A percentile compares a stretch with the other conserved stretches of the same genome.
phyloP scores from a whole-genome alignment of 2,888 invertebrate genomes.

The Drosophila prolongata region DNA sequence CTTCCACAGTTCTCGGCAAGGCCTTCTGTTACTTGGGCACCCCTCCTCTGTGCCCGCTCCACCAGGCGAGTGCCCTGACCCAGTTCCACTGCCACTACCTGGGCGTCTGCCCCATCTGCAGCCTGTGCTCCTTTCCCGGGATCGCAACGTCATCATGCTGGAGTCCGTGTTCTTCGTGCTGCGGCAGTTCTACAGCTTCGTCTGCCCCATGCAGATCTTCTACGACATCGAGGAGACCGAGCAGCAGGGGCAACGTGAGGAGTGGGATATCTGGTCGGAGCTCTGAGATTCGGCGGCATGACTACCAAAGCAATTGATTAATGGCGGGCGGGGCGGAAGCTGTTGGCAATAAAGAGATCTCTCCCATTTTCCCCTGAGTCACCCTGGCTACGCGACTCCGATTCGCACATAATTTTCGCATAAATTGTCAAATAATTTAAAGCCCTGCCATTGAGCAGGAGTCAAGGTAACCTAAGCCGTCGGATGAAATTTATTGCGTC shows the following conservation, averaged over 20 bases:
- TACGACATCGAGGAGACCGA: conserved; percentile 56
- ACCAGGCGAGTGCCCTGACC: conserved; percentile 27
- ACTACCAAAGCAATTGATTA: conserved; percentile 61
- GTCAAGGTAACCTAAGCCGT: conserved; percentile 62
- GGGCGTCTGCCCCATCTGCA: conserved; percentile 23
- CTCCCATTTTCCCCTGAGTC: conserved; percentile 21
- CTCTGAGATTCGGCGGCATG: conserved; percentile 30
- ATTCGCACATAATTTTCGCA: conserved; percentile 79
- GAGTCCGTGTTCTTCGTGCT: conserved; percentile 52
- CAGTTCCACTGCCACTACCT: conserved; percentile 39
- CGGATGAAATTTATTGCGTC: conserved; percentile 68
- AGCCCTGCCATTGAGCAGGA: conserved; percentile 37
- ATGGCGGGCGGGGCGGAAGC: conserved; percentile 33
- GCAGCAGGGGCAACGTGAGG: conserved; percentile 2
- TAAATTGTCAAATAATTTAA: conserved; percentile 79
- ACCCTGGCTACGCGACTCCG: conserved; percentile 49
- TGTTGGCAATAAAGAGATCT: conserved; percentile 53
- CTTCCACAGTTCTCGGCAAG: conserved; percentile 41
- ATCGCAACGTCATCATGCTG: conserved; percentile 39
- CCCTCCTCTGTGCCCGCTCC: conserved; percentile 36
- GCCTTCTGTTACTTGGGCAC: conserved; percentile 50
- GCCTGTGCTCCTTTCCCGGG: conserved; percentile 13
- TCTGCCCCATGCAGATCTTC: conserved; percentile 55
- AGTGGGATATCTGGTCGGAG: conserved; percentile 47
- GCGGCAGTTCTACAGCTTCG: conserved; percentile 53